Evolutionary conservation across 1,140 invertebrate genomes (phyloP), one percentile per base, ranked within the genome.

Genomic region (Drosophila pseudoobscura): DNA sequence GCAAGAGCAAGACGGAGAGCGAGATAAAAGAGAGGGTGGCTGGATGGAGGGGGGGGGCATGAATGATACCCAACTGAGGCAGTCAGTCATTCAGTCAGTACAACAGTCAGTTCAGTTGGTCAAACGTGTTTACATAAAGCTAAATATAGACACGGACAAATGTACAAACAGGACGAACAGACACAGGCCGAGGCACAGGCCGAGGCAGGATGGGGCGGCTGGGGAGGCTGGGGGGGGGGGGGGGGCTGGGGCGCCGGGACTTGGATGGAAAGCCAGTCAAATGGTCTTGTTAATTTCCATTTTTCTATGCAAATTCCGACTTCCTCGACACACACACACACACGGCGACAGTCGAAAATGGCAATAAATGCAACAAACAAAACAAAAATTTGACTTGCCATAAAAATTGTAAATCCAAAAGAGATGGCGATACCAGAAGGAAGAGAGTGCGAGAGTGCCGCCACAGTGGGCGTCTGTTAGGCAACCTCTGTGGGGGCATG

Each of bases 231-330:
- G 53, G 44, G 8, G 2, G 8, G 45, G 26, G 31, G 13, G 53
- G 44, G 8, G 2, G 8, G 45, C 35, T 39, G 13, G 53, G 44
- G 41, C 17, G 20, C 35, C 51, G 22, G 54, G 60, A 61, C 41
- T 62, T 62, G 58, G 76, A 64, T 65, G 73, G 78, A 88, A 75
- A 87, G 78, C 75, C 71, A 88, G 78, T 88, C 79, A 83, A 88
- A 88, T 79, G 78, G 83, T 89, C 87, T 89, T 89, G 85, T 89
- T 89, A 89, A 89, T 89, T 89, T 89, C 87, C 87, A 89, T 89
- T 89, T 89, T 89, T 89, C 78, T 83, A 89, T 89, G 87, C 85
- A 89, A 89, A 89, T 89, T 83, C 89, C 70, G 65, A 89, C 87
- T 89, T 89, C 87, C 87, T 89, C 78, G 68, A 89, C 56, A 74